A percentile compares a stretch with the other conserved stretches of the same genome.
Evolutionary conservation across 2,113 vertebrate species (phyloP).

Genomic region (Clarias magur): DNA sequence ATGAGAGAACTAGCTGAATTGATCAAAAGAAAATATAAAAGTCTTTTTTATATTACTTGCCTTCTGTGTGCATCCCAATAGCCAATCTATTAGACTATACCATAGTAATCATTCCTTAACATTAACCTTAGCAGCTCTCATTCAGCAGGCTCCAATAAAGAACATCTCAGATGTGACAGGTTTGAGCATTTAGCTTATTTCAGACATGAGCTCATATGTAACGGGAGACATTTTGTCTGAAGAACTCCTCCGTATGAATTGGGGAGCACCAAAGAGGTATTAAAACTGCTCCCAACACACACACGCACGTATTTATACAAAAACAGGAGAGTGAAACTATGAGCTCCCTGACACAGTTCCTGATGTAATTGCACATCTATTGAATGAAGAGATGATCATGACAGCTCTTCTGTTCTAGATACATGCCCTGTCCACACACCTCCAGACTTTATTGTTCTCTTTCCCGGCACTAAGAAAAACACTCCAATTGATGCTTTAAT

Average conservation of each 20-base stretch:
- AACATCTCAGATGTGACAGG: not conserved
- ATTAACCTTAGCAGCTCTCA: not conserved
- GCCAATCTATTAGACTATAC: not conserved
- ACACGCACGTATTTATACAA: too few species aligned
- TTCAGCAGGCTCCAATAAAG: not conserved
- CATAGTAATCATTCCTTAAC: not conserved
- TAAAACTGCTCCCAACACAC: not conserved
- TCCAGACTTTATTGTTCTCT: slow-evolving; percentile 1
- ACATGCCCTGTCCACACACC: not conserved
- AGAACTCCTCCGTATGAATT: not conserved
- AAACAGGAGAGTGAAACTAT: not conserved
- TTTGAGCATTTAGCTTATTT: not conserved
- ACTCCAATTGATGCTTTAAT: slow-evolving; percentile 19
- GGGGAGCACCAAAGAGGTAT: not conserved
- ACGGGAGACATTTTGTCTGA: not conserved
- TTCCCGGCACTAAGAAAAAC: slow-evolving; percentile 14
- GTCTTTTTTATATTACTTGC: not conserved
- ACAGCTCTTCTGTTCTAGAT: slow-evolving; percentile 17
- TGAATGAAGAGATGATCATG: slow-evolving; percentile 8
- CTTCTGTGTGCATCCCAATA: not conserved
- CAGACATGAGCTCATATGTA: not conserved
- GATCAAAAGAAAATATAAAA: too few species aligned
- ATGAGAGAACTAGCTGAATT: not conserved
- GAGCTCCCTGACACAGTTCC: not conserved
- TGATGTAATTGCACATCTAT: slow-evolving; percentile 10